Conservation (phyloP, 2,888 invertebrate species). For the Villa cingulata region DNA sequence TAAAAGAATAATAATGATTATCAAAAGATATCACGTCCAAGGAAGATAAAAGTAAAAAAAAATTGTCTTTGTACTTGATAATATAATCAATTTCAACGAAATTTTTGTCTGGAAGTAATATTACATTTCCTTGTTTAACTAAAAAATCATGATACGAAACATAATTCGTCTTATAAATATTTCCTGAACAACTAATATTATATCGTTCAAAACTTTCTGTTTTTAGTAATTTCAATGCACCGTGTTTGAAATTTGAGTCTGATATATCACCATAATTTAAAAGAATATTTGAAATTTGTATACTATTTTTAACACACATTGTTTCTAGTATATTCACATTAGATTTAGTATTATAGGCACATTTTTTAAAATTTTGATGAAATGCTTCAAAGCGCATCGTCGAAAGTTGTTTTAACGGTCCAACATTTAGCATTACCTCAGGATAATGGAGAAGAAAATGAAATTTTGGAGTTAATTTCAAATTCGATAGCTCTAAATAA, state of each 20-base stretch:
- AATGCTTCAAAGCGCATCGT: conserved; percentile 15
- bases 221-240: neutral
- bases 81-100: neutral
- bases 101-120: neutral
- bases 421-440: conserved; percentile 12
- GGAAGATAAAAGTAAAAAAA: neutral
- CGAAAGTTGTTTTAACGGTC: conserved; percentile 12
- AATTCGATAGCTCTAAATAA: conserved; percentile 9
- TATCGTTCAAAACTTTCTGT: neutral
- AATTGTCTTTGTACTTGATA: neutral
- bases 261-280: neutral
- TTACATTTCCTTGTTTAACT: neutral
- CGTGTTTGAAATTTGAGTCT: neutral
- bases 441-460: conserved; percentile 17
- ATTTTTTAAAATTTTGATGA: conserved; percentile 13
- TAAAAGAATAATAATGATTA: neutral
- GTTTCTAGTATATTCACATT: conserved; percentile 3
- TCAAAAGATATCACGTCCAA: neutral
- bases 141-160: neutral
- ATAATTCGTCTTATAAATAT: neutral
- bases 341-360: neutral
- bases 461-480: conserved; percentile 15
- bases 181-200: neutral
- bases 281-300: neutral
- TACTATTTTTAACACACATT: neutral